Percentiles rank a stretch among this genome's conserved stretches.
Evolutionary conservation across 2,888 invertebrate species (phyloP).

Genomic region (Macrophya annulata): DNA sequence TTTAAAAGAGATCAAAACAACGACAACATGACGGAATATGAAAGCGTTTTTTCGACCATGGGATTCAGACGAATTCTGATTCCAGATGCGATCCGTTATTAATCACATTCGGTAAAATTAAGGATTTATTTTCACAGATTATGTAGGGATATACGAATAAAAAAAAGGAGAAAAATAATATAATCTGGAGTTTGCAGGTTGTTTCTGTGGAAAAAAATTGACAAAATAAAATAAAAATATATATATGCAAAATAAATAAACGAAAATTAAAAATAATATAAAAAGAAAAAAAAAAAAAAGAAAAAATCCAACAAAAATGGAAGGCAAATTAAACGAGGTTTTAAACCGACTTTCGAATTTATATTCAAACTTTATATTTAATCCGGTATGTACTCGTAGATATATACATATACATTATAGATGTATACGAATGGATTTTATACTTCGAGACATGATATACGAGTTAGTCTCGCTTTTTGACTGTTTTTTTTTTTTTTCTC

Average conservation of each 20-base stretch:
- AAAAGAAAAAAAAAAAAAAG: constrained; percentile 19
- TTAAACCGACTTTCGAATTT: constrained; percentile 40
- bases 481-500: constrained; percentile 23
- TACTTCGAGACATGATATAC: constrained; percentile 17
- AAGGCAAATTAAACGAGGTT: constrained; percentile 43
- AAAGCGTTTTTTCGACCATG: constrained; percentile 84
- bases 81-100: constrained; percentile 20
- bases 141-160: not conserved
- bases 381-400: not conserved
- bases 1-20: constrained; percentile 57
- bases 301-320: not conserved
- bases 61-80: not conserved
- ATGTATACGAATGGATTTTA: not conserved
- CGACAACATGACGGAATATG: constrained; percentile 60
- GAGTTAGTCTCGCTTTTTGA: constrained; percentile 21
- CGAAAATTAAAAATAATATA: too few relatives aligned
- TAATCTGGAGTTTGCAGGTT: constrained; percentile 18
- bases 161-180: not conserved
- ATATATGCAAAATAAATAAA: not conserved
- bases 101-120: constrained; percentile 21
- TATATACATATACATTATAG: not conserved
- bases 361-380: constrained; percentile 18
- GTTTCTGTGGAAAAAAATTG: constrained; percentile 68
- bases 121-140: not conserved
- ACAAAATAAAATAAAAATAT: constrained; percentile 45